phyloP scores from a whole-genome alignment of 1,140 invertebrate genomes.

The Micrasema longulum region DNA sequence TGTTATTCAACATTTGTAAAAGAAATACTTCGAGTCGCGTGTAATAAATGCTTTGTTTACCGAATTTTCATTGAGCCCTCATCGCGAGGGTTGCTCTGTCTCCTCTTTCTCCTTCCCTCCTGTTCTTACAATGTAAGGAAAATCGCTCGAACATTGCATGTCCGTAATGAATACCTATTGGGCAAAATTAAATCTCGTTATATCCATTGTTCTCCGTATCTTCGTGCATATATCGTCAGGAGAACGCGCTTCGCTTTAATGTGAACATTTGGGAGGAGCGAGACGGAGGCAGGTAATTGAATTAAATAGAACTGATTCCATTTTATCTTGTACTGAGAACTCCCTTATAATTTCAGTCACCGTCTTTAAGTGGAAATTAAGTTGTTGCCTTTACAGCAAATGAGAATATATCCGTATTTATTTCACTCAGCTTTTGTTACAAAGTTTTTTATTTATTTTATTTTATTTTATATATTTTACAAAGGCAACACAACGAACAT shows the following conservation, averaged over 20 bases:
- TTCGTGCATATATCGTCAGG: slow-evolving; percentile 32
- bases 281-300: slow-evolving; percentile 49
- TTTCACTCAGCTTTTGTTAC: background rate
- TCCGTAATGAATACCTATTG: slow-evolving; percentile 37
- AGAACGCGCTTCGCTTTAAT: slow-evolving; percentile 52
- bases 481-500: background rate
- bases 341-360: slow-evolving; percentile 29
- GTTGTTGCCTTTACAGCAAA: slow-evolving; percentile 14
- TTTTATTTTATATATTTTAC: background rate
- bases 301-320: slow-evolving; percentile 56
- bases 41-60: slow-evolving; percentile 36
- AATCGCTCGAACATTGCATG: slow-evolving; percentile 35
- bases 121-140: slow-evolving; percentile 20
- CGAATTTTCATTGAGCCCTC: slow-evolving; percentile 25
- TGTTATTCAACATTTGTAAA: slow-evolving; percentile 7
- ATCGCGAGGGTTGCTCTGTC: slow-evolving; percentile 22
- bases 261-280: slow-evolving; percentile 37
- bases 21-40: slow-evolving; percentile 22
- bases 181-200: slow-evolving; percentile 36
- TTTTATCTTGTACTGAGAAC: slow-evolving; percentile 47
- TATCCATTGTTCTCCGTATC: slow-evolving; percentile 35
- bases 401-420: background rate
- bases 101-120: no score
- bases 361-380: slow-evolving; percentile 31
- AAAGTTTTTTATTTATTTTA: slow-evolving; percentile 10